Base-by-base conservation (phyloP, 2,113 vertebrate genomes). In the Melanerpes formicivorus region DNA sequence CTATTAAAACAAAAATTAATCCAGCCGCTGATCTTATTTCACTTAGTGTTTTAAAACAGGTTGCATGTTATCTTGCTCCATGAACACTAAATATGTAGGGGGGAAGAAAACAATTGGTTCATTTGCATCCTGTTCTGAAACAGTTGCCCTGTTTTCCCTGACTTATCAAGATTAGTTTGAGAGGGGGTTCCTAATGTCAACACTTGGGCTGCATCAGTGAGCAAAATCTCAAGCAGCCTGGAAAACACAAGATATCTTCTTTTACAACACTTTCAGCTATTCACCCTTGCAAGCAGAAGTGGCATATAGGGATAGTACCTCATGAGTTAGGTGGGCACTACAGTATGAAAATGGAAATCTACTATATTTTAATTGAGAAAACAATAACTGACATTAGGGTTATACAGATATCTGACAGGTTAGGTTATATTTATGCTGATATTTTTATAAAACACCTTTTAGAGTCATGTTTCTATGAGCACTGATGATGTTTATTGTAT, bases 1-100 rank as follows among this genome's bases (percentile, higher is more conserved):
- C 80, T 89, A 94, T 96, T 97, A 97, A 75, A 85, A 80, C 55
- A n/a, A 94, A 96, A 96, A 92, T 70, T 54, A 46, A 56, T 76
- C 87, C 94, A 90, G 65, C 63, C 91, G 97, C 96, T 92, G 95
- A 97, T 97, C 96, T 97, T 93, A 80, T 92, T 96, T 97, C 94
- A 95, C 84, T 92, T 75, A 27, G 56, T 67, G n/a, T 83, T 89
- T 95, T 82, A 70, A 97, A 95, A 95, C n/a, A 87, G 84, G 80
- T 83, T 95, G 30, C 66, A n/a, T 79, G 58, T 88, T n/a, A n/a
- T n/a, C n/a, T n/a, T n/a, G n/a, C n/a, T n/a, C n/a, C n/a, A n/a
- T n/a, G n/a, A n/a, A n/a, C n/a, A n/a, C n/a, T n/a, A n/a, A n/a
- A n/a, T n/a, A n/a, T n/a, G n/a, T n/a, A n/a, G n/a, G n/a, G n/a